Conservation (phyloP, 2,113 vertebrate genomes). For the Odocoileus virginianus region DNA sequence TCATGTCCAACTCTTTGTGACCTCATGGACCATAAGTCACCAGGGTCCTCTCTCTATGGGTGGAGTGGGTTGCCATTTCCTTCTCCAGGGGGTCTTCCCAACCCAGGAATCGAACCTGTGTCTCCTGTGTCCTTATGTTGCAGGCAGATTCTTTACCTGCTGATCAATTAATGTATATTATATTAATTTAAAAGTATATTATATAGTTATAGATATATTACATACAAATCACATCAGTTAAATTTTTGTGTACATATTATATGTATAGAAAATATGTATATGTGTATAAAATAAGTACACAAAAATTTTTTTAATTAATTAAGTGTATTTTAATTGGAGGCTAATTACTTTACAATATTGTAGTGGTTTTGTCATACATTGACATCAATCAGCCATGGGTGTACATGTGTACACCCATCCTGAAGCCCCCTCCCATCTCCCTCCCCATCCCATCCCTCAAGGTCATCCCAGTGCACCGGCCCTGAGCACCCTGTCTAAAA, state of each 20-base stretch:
- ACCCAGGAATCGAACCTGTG: neutral
- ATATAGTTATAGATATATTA: neutral
- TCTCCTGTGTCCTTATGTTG: neutral
- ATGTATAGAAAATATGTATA: neutral
- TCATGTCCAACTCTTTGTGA: neutral
- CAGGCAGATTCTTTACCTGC: neutral
- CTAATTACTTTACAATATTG: neutral
- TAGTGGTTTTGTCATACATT: neutral
- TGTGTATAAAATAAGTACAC: neutral
- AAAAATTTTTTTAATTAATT: neutral
- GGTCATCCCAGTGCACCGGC: neutral
- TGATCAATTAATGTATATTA: neutral
- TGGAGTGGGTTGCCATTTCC: neutral
- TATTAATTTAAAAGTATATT: neutral
- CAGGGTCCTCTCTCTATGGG: neutral
- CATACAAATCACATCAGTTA: neutral
- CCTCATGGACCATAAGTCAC: neutral
- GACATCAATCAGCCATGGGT: neutral
- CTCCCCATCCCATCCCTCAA: neutral
- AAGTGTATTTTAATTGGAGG: neutral
- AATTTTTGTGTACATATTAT: neutral
- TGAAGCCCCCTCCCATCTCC: fast-evolving
- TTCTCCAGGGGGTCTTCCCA: neutral
- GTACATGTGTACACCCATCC: neutral
- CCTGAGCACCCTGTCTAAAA: neutral